Percentiles rank a stretch among this genome's conserved stretches.
Conservation (phyloP, 2,888 invertebrate genomes). For the Elmis aenea region DNA sequence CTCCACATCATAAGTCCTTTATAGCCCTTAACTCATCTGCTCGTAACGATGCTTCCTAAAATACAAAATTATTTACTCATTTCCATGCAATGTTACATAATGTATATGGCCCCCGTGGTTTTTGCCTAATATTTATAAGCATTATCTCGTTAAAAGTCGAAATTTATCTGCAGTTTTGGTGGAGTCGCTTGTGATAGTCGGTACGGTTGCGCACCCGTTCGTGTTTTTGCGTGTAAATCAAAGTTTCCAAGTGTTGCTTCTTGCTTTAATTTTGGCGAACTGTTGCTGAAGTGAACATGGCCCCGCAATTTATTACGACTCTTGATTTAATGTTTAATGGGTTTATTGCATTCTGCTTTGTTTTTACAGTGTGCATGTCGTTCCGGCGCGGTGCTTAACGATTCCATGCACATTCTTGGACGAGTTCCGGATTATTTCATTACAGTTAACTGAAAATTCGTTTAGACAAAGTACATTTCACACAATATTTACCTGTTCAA, state of each 20-base stretch:
- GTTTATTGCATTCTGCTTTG: conserved; percentile 29
- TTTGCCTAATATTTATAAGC: no score
- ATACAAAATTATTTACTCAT: conserved; percentile 7
- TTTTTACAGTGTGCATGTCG: neutral
- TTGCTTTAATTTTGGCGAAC: conserved; percentile 34
- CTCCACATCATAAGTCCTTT: conserved; percentile 2
- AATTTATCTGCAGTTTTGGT: conserved; percentile 5
- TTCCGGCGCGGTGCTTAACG: no score
- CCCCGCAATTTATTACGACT: conserved; percentile 29
- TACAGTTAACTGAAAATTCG: no score
- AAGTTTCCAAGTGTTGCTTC: conserved; percentile 32
- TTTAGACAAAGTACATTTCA: no score
- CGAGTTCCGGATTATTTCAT: no score
- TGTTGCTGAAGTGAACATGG: conserved; percentile 38
- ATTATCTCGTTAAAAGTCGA: no score
- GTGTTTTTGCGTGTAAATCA: conserved; percentile 30
- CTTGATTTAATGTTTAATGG: conserved; percentile 35
- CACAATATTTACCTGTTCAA: no score
- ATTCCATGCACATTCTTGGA: no score
- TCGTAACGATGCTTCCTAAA: conserved; percentile 10
- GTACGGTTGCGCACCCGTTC: conserved; percentile 7
- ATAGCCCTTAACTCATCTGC: conserved; percentile 5
- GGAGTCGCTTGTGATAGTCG: conserved; percentile 5
- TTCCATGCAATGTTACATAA: conserved; percentile 1
- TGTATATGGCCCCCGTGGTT: neutral